These are phyloP conservation scores for Drosophila neonasuta DNA, from an alignment of 2,888 invertebrate genomes.

Conservation along the genomic window DNA sequence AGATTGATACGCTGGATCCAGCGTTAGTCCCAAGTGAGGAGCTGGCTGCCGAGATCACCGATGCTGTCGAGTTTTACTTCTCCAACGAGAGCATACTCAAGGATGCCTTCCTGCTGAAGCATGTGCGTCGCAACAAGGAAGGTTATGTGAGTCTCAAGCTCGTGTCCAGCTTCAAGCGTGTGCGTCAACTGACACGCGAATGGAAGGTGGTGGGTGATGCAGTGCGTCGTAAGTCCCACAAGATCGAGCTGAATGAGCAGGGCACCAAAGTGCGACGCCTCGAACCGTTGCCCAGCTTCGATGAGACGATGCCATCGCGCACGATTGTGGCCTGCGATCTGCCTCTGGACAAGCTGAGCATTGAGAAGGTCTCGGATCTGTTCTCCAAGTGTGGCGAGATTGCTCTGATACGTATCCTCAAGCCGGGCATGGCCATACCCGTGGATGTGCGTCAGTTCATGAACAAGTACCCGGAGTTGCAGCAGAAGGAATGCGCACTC, in stretches of 20 bases:
- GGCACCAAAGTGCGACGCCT: constrained; percentile 94
- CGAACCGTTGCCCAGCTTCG: constrained; percentile 93
- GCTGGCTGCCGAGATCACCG: constrained; percentile 89
- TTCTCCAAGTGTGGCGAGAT: constrained; percentile 95
- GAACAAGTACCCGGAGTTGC: constrained; percentile 94
- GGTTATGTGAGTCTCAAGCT: constrained; percentile 97
- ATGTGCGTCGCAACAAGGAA: constrained; percentile 96
- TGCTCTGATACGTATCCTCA: constrained; percentile 91
- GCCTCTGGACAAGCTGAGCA: constrained; percentile 91
- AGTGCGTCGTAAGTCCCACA: constrained; percentile 88
- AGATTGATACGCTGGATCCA: constrained; percentile 80
- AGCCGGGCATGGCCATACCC: constrained; percentile 94
- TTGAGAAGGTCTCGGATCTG: constrained; percentile 95
- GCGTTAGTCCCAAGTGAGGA: constrained; percentile 87
- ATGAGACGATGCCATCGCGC: constrained; percentile 95
- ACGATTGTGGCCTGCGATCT: constrained; percentile 94
- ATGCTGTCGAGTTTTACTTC: constrained; percentile 97
- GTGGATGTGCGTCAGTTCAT: constrained; percentile 95
- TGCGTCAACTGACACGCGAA: constrained; percentile 96
- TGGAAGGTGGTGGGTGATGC: constrained; percentile 96
- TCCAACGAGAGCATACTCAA: constrained; percentile 97
- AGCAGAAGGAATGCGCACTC: constrained; percentile 92
- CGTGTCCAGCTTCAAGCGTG: constrained; percentile 96
- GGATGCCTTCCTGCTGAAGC: constrained; percentile 97
- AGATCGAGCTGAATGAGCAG: constrained; percentile 93